These are phyloP conservation scores for Sebastes trivittatus DNA, from an alignment of 2,797 vertebrate genomes.

Conservation along the genomic window DNA sequence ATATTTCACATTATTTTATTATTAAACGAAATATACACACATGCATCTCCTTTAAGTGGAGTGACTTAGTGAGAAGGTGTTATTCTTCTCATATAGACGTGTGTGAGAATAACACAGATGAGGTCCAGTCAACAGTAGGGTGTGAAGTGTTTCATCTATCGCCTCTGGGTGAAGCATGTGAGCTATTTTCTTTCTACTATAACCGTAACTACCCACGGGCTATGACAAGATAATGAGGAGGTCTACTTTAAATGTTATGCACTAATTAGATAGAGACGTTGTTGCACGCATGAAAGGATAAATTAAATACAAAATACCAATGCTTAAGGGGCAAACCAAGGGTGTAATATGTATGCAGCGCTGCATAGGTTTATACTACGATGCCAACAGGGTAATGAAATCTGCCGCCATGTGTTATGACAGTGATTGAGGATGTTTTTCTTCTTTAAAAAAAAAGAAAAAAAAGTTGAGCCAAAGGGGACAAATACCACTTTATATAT, in stretches of 20 bases:
- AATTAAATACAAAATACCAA: constrained; percentile 62
- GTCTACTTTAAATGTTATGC: constrained; percentile 55
- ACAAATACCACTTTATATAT: constrained; percentile 15
- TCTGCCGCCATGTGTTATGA: constrained; percentile 16
- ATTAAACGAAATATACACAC: not conserved
- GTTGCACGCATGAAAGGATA: constrained; percentile 27
- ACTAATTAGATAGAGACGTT: constrained; percentile 64
- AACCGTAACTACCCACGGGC: constrained; percentile 45
- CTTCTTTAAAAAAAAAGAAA: constrained; percentile 13
- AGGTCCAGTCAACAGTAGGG: constrained; percentile 23
- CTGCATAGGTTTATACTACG: not conserved
- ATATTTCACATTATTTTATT: not conserved
- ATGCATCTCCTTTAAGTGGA: not conserved
- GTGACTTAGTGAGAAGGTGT: not conserved
- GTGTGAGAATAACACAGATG: constrained; percentile 3
- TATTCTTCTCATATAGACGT: not conserved
- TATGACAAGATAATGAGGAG: constrained; percentile 59
- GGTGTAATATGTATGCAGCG: constrained; percentile 17
- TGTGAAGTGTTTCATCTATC: constrained; percentile 19
- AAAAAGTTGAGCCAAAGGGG: constrained; percentile 30
- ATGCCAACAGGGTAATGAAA: constrained; percentile 2
- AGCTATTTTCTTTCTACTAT: constrained; percentile 22
- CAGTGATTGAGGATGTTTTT: constrained; percentile 59
- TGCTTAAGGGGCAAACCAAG: constrained; percentile 41
- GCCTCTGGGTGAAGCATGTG: constrained; percentile 18